Base-by-base conservation (phyloP, 1,140 invertebrate species). In the Lepidurus arcticus region DNA sequence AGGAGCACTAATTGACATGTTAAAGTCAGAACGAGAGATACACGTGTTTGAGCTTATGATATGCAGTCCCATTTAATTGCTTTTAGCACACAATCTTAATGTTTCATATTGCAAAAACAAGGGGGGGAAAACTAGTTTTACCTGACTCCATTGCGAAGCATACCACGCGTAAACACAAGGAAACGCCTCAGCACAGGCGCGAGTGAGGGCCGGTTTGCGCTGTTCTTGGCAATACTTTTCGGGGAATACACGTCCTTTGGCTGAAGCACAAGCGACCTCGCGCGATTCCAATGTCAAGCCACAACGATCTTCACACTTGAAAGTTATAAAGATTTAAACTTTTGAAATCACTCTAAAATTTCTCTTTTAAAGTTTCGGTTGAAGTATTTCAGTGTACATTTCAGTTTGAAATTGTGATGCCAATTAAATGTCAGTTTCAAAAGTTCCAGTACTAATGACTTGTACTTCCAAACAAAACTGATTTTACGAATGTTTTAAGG, bases 101-200 rank as follows among this genome's bases (percentile, higher is more conserved):
- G 3, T 34, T 34, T 34, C 34, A 3, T 34, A 34, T 34, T 34
- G 34, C 34, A 34, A 34, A 34, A 34, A 34, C 2, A 34, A 34
- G 0, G 3, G 2, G 34, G 34, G 34, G 4, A 2, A 34, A 34
- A 34, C 34, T n/a, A 74, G 45, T 76, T 78, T 78, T 79, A 85
- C 84, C 77, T 83, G 83, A 73, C 84, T 84, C 87, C 87, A 88
- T 80, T 89, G 91, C 7, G 92, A 92, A 1, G 92, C 88, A 83
- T 94, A 95, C 96, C 96, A 98, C 82, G 91, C 88, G 82, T 88
- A 90, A 79, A 90, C 89, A 85, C 92, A 97, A 34, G 85, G 82
- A 73, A 83, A 80, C 79, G 89, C 85, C 75, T 81, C 78, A 9
- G 81, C 75, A 81, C 93, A 94, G 24, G 89, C 84, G 79, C 87